Evolutionary conservation across 2,797 vertebrate species (phyloP).

Genomic region (Vespertilio murinus): DNA sequence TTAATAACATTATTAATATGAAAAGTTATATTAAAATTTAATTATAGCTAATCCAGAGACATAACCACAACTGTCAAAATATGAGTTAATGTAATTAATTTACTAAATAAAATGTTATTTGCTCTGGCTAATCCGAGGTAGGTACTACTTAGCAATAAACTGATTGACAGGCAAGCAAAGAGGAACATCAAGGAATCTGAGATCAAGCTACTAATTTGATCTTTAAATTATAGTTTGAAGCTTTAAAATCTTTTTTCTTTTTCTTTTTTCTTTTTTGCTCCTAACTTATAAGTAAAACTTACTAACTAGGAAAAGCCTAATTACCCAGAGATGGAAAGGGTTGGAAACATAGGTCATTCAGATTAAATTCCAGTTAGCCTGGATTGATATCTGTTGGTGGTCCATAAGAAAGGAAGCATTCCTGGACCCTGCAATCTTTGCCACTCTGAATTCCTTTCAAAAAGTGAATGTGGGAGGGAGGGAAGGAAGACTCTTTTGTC

Average conservation of each 20-base stretch:
- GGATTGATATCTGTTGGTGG: not conserved
- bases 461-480: not conserved
- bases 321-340: not conserved
- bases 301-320: not conserved
- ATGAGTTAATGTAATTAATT: not conserved
- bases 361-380: not conserved
- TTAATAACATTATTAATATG: conserved; percentile 13
- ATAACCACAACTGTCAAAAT: not conserved
- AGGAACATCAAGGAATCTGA: not conserved
- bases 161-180: not conserved
- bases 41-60: not conserved
- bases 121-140: not conserved
- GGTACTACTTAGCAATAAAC: not conserved
- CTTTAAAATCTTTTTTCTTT: not conserved
- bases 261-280: not conserved
- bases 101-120: conserved; percentile 22
- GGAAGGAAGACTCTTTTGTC: not conserved
- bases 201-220: conserved; percentile 1
- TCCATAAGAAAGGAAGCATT: not conserved
- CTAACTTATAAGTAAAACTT: conserved; percentile 18
- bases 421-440: not conserved
- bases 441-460: not conserved
- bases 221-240: not conserved
- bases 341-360: not conserved
- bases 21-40: conserved; percentile 17